A percentile compares a stretch with the other conserved stretches of the same genome.
These are phyloP conservation scores for Rhagophthalmus giganteus DNA, from an alignment of 2,888 invertebrate genomes.

Conservation along the genomic window DNA sequence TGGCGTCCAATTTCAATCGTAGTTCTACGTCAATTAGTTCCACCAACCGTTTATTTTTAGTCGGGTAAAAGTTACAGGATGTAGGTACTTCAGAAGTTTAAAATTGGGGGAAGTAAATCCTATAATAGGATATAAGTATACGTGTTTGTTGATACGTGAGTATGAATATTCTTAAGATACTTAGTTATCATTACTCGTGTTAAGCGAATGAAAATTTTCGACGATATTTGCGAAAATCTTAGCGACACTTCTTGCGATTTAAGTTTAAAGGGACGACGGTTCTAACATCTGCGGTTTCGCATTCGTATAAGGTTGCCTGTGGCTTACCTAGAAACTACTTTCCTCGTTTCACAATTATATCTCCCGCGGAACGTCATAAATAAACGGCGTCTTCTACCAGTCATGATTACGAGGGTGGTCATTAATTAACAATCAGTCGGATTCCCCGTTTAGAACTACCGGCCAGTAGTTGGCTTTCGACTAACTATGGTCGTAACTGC, in stretches of 20 bases:
- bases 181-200: too few species aligned
- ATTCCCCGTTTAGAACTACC: slow-evolving; percentile 23
- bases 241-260: slow-evolving; percentile 6
- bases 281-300: slow-evolving; percentile 18
- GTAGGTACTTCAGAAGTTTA: too few species aligned
- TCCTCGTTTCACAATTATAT: slow-evolving; percentile 28
- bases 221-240: too few species aligned
- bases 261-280: slow-evolving; percentile 17
- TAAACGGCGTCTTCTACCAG: slow-evolving; percentile 24
- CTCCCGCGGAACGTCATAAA: slow-evolving; percentile 27
- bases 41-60: too few species aligned
- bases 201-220: too few species aligned
- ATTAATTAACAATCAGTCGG: slow-evolving; percentile 31
- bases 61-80: too few species aligned
- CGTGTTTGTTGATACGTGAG: too few species aligned
- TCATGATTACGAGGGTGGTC: slow-evolving; percentile 30
- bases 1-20: too few species aligned
- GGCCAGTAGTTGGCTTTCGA: slow-evolving; percentile 28
- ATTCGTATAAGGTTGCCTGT: slow-evolving; percentile 22
- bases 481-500: slow-evolving; percentile 29
- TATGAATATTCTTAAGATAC: too few species aligned
- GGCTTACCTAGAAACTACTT: slow-evolving; percentile 27
- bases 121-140: too few species aligned
- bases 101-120: too few species aligned
- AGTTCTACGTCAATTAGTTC: too few species aligned